Evolutionary conservation across 2,113 vertebrate species (phyloP).

Genomic region (Atrichornis clamosus): DNA sequence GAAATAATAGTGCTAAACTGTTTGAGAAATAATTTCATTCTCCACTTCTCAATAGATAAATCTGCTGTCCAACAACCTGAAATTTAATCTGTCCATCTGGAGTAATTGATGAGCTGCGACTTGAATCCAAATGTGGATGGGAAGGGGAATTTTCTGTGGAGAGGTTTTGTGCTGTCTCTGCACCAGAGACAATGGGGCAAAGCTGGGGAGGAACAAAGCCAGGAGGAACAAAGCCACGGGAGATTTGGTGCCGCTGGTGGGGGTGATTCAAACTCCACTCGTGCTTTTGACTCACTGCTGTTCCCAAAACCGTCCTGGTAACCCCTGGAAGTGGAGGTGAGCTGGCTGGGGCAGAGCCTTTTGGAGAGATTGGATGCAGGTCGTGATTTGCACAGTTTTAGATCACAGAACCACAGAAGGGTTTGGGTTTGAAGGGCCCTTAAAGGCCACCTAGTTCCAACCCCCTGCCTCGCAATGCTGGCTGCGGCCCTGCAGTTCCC

Average conservation of each 20-base stretch:
- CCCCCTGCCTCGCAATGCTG: not conserved
- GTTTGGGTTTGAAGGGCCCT: not conserved
- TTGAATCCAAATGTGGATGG: constrained; percentile 13
- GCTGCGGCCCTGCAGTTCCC: not conserved
- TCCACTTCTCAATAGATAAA: not conserved
- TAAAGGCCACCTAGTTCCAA: not conserved
- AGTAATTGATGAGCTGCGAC: not conserved
- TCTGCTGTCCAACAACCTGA: not conserved
- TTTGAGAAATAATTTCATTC: constrained; percentile 42
- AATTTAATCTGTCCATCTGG: not conserved
- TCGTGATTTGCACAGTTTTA: fast-evolving
- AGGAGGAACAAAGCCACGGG: not conserved
- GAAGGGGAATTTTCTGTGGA: not conserved
- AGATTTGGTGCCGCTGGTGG: not conserved
- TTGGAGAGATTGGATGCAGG: not conserved
- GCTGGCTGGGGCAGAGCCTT: not conserved
- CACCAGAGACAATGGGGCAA: not conserved
- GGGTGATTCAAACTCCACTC: not conserved
- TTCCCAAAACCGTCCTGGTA: not conserved
- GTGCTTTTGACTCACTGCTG: not conserved
- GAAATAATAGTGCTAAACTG: constrained; percentile 10
- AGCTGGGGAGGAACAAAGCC: not conserved
- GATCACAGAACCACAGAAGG: not conserved
- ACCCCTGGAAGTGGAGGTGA: not conserved
- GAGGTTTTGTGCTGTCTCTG: not conserved